Conservation (phyloP, 2,888 invertebrate genomes). For the Eristalis tenax region DNA sequence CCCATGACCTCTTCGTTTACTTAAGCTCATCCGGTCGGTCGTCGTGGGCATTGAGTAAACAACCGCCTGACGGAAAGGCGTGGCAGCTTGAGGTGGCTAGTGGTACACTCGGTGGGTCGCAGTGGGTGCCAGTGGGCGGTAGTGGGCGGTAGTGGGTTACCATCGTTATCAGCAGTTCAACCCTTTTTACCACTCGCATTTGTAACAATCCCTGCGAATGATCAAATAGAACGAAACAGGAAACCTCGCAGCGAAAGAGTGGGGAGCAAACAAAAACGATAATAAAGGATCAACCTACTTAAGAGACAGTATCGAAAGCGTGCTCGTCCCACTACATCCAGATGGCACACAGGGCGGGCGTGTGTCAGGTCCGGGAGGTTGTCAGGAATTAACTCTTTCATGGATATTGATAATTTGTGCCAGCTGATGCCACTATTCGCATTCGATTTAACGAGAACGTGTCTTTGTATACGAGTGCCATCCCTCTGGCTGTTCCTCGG, state of each 20-base stretch:
- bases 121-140: background rate
- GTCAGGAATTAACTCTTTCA: slow-evolving; percentile 67
- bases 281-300: slow-evolving; percentile 62
- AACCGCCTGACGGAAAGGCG: slow-evolving; percentile 5
- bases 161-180: slow-evolving; percentile 51
- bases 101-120: background rate
- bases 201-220: slow-evolving; percentile 50
- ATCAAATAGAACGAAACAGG: slow-evolving; percentile 49
- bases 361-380: background rate
- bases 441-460: slow-evolving; percentile 36
- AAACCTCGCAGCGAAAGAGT: slow-evolving; percentile 9
- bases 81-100: slow-evolving; percentile 11
- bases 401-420: slow-evolving; percentile 67
- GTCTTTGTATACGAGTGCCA: background rate
- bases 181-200: slow-evolving; percentile 58
- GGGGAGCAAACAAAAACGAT: slow-evolving; percentile 34
- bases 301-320: slow-evolving; percentile 17
- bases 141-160: slow-evolving; percentile 4
- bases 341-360: background rate
- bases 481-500: background rate
- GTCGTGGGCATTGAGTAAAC: slow-evolving; percentile 61
- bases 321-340: background rate
- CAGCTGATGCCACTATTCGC: slow-evolving; percentile 61
- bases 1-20: slow-evolving; percentile 29
- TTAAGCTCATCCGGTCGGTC: slow-evolving; percentile 50